phyloP scores from a whole-genome alignment of 2,888 invertebrate species.

The Sarcophaga subvicina region DNA sequence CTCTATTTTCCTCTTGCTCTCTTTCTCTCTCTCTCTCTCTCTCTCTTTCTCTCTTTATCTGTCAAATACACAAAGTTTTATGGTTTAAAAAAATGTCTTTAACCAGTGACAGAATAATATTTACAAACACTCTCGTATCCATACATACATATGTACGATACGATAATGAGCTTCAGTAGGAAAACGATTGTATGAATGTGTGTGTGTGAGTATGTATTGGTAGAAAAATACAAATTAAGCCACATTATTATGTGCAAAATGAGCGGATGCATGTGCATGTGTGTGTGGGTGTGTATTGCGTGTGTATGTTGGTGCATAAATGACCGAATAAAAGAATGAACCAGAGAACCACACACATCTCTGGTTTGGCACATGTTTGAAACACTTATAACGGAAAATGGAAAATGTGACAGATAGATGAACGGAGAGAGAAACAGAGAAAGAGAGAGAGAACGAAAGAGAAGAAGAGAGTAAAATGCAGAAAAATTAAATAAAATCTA shows the following conservation, averaged over 20 bases:
- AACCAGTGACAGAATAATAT: conserved; percentile 15
- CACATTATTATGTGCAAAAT: conserved; percentile 38
- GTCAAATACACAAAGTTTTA: conserved; percentile 11
- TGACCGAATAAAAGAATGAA: background rate
- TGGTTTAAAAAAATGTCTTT: conserved; percentile 23
- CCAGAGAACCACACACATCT: conserved; percentile 26
- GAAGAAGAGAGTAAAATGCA: background rate
- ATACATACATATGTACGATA: background rate
- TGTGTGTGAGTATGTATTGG: conserved; percentile 2
- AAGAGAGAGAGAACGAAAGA: too few species aligned
- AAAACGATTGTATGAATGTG: conserved; percentile 1
- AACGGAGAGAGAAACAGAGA: too few species aligned
- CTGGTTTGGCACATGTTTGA: background rate
- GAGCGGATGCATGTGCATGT: background rate
- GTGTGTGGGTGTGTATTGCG: background rate
- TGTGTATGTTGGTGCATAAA: background rate
- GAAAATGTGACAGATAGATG: background rate
- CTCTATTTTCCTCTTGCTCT: background rate
- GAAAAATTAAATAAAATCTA: conserved; percentile 45
- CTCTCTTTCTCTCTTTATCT: background rate
- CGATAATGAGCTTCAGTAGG: background rate
- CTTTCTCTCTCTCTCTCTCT: background rate
- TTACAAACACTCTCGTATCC: background rate
- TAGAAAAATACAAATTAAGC: conserved; percentile 41
- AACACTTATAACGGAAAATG: background rate